Conservation (phyloP, 2,797 vertebrate genomes). For the Periparus ater region DNA sequence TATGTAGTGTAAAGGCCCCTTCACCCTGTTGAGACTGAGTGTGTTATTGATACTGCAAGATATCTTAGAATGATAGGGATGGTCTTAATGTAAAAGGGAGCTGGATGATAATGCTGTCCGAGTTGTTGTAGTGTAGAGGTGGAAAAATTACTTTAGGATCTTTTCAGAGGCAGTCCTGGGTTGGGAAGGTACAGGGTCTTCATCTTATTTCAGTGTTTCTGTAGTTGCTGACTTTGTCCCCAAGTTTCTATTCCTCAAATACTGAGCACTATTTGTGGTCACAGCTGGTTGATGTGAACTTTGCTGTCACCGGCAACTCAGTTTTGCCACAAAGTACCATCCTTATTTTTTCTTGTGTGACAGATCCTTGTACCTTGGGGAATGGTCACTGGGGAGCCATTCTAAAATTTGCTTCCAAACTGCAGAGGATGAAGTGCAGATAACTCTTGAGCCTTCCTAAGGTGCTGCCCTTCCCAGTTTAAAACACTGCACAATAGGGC, state of each 20-base stretch:
- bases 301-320: background rate
- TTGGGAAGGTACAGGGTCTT: background rate
- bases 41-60: background rate
- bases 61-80: background rate
- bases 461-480: background rate
- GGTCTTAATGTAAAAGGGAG: background rate
- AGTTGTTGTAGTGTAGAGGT: background rate
- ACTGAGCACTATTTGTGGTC: background rate
- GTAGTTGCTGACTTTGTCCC: background rate
- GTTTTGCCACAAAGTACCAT: background rate
- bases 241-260: background rate
- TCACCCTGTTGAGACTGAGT: background rate
- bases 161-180: background rate
- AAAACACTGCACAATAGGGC: background rate
- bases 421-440: background rate
- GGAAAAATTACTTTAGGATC: background rate
- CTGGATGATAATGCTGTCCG: background rate
- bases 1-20: background rate
- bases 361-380: background rate
- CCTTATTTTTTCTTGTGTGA: background rate
- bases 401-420: background rate
- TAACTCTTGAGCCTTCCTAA: background rate
- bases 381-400: background rate
- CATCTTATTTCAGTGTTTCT: background rate
- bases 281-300: background rate